Percentiles rank a stretch among this genome's conserved stretches.
Conservation (phyloP, 2,797 vertebrate species). For the Amblyraja radiata region DNA sequence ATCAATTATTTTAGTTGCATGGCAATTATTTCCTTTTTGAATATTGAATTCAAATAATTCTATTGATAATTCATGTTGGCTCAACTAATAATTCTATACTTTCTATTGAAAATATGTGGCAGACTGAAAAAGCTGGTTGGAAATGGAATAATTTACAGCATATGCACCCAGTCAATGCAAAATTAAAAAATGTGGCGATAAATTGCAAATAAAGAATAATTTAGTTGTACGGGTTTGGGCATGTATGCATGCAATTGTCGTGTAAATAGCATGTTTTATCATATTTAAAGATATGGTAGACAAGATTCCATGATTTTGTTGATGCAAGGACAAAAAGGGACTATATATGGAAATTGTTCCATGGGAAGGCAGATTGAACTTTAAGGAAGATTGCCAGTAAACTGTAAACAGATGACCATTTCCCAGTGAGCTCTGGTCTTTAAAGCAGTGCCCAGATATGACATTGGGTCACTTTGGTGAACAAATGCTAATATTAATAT, state of each 20-base stretch:
- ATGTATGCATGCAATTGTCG: no score
- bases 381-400: neutral
- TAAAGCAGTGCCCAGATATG: neutral
- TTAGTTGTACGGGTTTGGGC: neutral
- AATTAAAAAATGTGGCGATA: no score
- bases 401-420: neutral
- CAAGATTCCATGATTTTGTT: neutral
- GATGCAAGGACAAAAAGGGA: neutral
- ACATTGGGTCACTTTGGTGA: neutral
- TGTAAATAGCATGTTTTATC: neutral
- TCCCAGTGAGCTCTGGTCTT: neutral
- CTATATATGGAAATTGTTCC: neutral
- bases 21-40: neutral
- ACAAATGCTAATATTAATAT: neutral
- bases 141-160: slow-evolving; percentile 18
- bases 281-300: neutral
- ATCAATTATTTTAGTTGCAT: neutral
- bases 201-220: neutral
- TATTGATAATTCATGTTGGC: no score
- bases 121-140: neutral
- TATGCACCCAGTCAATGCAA: neutral
- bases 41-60: neutral
- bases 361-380: neutral
- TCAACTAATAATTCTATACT: neutral
- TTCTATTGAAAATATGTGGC: neutral